These are phyloP conservation scores for Platerodrilus igneus DNA, from an alignment of 2,888 invertebrate species.

Conservation along the genomic window DNA sequence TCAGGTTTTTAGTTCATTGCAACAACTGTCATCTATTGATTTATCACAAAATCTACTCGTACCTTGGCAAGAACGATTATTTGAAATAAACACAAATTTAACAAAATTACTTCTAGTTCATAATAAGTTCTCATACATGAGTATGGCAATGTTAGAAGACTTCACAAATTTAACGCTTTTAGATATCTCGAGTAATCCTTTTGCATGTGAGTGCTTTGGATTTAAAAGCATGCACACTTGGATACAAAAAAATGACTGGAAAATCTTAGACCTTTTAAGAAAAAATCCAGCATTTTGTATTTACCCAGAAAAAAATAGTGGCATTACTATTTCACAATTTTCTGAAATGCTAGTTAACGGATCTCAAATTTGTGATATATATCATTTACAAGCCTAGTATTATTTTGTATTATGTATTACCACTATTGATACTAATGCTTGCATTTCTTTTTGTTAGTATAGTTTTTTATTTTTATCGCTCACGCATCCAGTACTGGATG, in stretches of 20 bases:
- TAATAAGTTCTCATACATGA: constrained; percentile 56
- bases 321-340: constrained; percentile 31
- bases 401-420: constrained; percentile 9
- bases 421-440: constrained; percentile 10
- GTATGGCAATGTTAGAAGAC: constrained; percentile 56
- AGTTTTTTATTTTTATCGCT: constrained; percentile 36
- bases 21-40: constrained; percentile 49
- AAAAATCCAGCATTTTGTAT: constrained; percentile 25
- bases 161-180: constrained; percentile 49
- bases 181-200: constrained; percentile 53
- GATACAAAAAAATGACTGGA: constrained; percentile 45
- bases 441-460: constrained; percentile 3
- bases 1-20: constrained; percentile 48
- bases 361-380: constrained; percentile 19
- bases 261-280: constrained; percentile 15
- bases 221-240: constrained; percentile 49
- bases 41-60: constrained; percentile 52
- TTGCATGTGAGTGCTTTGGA: constrained; percentile 53
- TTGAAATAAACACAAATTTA: constrained; percentile 48
- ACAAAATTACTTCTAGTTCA: constrained; percentile 47
- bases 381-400: constrained; percentile 9
- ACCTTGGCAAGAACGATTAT: constrained; percentile 54
- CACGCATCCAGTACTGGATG: constrained; percentile 45
- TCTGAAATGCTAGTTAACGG: constrained; percentile 23
- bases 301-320: constrained; percentile 29